phyloP scores from a whole-genome alignment of 2,888 invertebrate genomes.

The Iselma pallidipennis region DNA sequence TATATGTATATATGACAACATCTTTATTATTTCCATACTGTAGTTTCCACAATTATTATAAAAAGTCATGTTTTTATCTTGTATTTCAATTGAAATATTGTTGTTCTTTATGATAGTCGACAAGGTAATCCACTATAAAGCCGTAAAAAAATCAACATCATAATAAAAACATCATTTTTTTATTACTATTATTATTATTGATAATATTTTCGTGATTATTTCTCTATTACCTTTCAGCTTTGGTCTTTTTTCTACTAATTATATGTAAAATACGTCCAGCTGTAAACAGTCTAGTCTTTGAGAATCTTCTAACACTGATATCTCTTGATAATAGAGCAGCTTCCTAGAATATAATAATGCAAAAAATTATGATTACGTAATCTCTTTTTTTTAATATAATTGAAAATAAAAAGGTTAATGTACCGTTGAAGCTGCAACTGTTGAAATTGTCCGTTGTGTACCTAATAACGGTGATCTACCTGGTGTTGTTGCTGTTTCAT shows the following conservation, averaged over 20 bases:
- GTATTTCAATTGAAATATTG: no score
- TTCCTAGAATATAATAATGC: constrained; percentile 63
- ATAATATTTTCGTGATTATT: no score
- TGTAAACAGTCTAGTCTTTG: constrained; percentile 71
- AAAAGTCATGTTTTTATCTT: no score
- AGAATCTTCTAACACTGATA: constrained; percentile 69
- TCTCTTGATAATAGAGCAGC: constrained; percentile 68
- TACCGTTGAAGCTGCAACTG: not conserved
- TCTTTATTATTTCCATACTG: no score
- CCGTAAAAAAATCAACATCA: no score
- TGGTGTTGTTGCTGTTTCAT: constrained; percentile 57
- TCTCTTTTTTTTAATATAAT: constrained; percentile 3
- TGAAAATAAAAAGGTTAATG: constrained; percentile 53
- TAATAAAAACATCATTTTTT: no score
- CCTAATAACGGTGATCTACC: constrained; percentile 58
- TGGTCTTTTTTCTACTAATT: constrained; percentile 69
- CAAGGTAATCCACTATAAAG: not conserved
- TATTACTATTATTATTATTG: no score
- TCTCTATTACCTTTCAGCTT: constrained; percentile 68
- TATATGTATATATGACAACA: no score
- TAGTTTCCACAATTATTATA: not conserved
- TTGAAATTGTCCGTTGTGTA: constrained; percentile 12
- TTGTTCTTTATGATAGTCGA: not conserved
- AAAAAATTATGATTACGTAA: constrained; percentile 4
- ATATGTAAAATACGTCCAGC: constrained; percentile 83